Percentiles rank a stretch among this genome's conserved stretches.
Evolutionary conservation across 2,113 vertebrate species (phyloP).

Genomic region (Numenius arquata): DNA sequence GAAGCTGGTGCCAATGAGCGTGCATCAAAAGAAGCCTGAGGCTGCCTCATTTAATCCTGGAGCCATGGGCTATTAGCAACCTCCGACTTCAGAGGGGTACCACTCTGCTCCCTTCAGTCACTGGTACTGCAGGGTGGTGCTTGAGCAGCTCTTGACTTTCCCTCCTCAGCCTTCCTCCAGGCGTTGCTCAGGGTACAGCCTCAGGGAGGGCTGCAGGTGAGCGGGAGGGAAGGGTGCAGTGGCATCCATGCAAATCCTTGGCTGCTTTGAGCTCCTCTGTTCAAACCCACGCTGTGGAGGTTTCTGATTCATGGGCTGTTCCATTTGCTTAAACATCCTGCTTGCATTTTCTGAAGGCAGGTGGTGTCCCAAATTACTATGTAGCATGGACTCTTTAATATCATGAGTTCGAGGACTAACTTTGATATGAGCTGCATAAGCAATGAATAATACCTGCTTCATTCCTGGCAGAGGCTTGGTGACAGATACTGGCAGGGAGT

Average conservation of each 20-base stretch:
- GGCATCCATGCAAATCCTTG: neutral
- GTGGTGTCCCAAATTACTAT: neutral
- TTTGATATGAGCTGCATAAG: constrained; percentile 16
- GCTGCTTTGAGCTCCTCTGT: neutral
- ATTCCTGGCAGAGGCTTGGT: neutral
- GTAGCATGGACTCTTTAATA: neutral
- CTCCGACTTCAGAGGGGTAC: neutral
- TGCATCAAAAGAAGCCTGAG: neutral
- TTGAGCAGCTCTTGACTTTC: neutral
- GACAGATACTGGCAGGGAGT: neutral
- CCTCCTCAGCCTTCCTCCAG: neutral
- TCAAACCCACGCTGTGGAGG: neutral
- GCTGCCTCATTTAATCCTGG: neutral
- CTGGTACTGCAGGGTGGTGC: neutral
- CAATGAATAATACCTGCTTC: neutral
- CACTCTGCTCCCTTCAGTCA: neutral
- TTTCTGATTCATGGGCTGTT: neutral
- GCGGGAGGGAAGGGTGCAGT: neutral
- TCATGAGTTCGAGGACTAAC: neutral
- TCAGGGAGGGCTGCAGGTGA: neutral
- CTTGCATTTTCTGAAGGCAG: neutral
- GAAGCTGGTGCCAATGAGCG: neutral
- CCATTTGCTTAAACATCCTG: neutral
- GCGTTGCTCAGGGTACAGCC: neutral
- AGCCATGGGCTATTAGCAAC: neutral